These are phyloP conservation scores for Drosophila eugracilis DNA, from an alignment of 1,140 invertebrate species.

Conservation along the genomic window DNA sequence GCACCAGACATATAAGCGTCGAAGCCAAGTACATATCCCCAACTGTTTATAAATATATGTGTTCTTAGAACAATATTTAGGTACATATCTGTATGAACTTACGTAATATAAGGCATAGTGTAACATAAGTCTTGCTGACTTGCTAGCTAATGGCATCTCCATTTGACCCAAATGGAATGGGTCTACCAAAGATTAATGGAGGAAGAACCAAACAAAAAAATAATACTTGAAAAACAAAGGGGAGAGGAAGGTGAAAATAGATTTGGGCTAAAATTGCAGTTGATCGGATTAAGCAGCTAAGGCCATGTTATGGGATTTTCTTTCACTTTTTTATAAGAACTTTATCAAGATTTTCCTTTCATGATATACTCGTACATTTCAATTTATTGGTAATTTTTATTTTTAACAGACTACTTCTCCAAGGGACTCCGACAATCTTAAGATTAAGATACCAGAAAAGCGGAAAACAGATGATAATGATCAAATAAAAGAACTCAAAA, in stretches of 20 bases:
- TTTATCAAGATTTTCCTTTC: neutral
- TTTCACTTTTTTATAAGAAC: neutral
- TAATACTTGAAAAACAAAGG: neutral
- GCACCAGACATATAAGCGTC: conserved; percentile 48
- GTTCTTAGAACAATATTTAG: conserved; percentile 43
- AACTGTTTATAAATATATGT: conserved; percentile 49
- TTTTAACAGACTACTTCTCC: conserved; percentile 48
- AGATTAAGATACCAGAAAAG: conserved; percentile 88
- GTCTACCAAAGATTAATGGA: neutral
- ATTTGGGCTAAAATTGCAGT: neutral
- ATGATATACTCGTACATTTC: neutral
- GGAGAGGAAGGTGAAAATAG: conserved; percentile 10
- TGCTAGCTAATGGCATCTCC: conserved; percentile 1
- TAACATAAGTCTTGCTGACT: conserved; percentile 12
- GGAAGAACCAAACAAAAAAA: conserved; percentile 11
- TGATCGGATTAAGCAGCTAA: conserved; percentile 2
- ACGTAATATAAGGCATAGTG: conserved; percentile 36
- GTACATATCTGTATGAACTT: conserved; percentile 38
- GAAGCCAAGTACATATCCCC: conserved; percentile 66
- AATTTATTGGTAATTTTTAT: conserved; percentile 3
- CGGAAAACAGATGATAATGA: conserved; percentile 88
- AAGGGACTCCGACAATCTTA: conserved; percentile 86
- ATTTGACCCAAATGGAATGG: conserved; percentile 18
- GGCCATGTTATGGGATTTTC: neutral
- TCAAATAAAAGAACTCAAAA: conserved; percentile 89